phyloP scores from a whole-genome alignment of 1,140 invertebrate species.

The Drosophila subpulchrella region DNA sequence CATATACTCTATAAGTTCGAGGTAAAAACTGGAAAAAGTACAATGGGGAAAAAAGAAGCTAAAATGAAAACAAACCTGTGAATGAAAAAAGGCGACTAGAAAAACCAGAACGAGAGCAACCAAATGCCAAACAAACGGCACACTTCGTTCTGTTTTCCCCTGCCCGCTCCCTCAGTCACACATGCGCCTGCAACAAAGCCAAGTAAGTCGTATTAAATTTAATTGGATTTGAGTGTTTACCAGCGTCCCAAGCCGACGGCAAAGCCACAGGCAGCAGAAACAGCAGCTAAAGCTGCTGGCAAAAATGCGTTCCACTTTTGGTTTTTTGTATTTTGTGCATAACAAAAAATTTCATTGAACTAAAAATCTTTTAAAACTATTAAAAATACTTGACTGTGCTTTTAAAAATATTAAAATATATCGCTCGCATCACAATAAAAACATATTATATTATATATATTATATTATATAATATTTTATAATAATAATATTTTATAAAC shows the following conservation, averaged over 20 bases:
- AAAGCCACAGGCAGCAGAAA: conserved; percentile 52
- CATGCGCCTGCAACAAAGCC: conserved; percentile 57
- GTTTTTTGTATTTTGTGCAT: conserved; percentile 32
- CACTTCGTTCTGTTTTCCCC: conserved; percentile 17
- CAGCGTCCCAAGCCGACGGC: conserved; percentile 73
- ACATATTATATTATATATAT: no score
- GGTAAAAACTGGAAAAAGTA: conserved; percentile 3
- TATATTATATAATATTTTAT: no score
- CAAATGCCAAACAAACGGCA: conserved; percentile 72
- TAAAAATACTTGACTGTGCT: no score
- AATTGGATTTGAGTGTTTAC: conserved; percentile 84
- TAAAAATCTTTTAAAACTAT: no score
- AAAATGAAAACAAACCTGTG: conserved; percentile 64
- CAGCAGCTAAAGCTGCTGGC: conserved; percentile 64
- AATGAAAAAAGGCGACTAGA: conserved; percentile 39
- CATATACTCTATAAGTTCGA: conserved; percentile 2
- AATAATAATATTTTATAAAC: no score
- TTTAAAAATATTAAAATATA: no score
- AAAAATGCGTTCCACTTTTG: conserved; percentile 67
- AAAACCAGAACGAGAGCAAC: conserved; percentile 48
- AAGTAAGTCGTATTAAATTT: conserved; percentile 84
- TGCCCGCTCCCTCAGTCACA: conserved; percentile 14
- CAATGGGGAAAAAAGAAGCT: conserved; percentile 28
- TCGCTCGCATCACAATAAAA: no score
- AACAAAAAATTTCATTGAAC: not conserved